These are phyloP conservation scores for Brachyistius frenatus DNA, from an alignment of 2,113 vertebrate genomes.

Conservation along the genomic window DNA sequence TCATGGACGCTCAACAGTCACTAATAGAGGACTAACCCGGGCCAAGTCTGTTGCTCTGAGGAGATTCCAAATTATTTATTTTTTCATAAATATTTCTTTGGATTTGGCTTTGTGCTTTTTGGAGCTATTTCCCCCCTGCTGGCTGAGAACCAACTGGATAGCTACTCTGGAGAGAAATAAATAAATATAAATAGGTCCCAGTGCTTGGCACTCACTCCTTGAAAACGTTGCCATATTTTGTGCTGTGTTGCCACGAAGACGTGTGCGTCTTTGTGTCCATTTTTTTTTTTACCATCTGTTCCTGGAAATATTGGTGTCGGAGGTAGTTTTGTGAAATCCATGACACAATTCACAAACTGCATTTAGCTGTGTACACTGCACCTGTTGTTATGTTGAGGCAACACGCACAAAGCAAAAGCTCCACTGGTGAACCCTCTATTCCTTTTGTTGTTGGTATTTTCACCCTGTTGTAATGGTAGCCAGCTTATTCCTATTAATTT, in stretches of 20 bases:
- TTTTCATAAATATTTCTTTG: conserved; percentile 57
- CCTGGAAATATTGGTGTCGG: conserved; percentile 45
- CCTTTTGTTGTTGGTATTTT: conserved; percentile 23
- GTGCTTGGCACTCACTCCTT: conserved; percentile 55
- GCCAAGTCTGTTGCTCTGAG: conserved; percentile 52
- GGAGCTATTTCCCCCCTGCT: conserved; percentile 49
- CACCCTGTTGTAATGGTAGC: background rate
- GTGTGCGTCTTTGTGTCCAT: conserved; percentile 60
- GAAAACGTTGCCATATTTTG: conserved; percentile 61
- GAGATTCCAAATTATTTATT: conserved; percentile 64
- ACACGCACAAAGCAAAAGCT: conserved; percentile 29
- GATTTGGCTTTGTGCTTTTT: conserved; percentile 58
- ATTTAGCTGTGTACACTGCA: conserved; percentile 36
- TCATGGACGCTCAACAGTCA: conserved; percentile 19
- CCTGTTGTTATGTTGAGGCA: conserved; percentile 56
- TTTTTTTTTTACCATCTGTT: conserved; percentile 72
- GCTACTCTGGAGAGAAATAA: conserved; percentile 56
- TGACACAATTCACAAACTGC: conserved; percentile 32
- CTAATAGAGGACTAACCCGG: conserved; percentile 13
- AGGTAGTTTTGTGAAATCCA: conserved; percentile 47
- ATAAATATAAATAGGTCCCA: conserved; percentile 64
- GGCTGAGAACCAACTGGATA: conserved; percentile 58
- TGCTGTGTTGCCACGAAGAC: conserved; percentile 61
- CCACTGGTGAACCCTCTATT: conserved; percentile 21
- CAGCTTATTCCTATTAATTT: conserved; percentile 19